A percentile compares a stretch with the other conserved stretches of the same genome.
Evolutionary conservation across 1,140 invertebrate species (phyloP).

Genomic region (Eupristina koningsbergeri): DNA sequence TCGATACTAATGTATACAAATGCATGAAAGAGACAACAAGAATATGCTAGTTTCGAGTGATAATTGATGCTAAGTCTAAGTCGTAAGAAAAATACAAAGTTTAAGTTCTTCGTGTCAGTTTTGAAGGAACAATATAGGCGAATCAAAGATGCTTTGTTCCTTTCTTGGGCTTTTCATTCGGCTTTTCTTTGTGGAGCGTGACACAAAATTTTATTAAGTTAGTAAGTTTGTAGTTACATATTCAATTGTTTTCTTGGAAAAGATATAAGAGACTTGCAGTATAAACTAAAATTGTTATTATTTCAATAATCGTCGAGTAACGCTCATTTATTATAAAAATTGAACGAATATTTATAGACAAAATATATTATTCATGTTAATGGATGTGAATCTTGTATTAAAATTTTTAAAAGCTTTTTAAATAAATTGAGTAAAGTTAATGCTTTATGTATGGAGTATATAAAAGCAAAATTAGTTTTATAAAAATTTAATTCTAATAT

Average conservation of each 20-base stretch:
- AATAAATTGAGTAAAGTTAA: too few relatives aligned
- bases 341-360: neutral
- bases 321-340: conserved; percentile 2
- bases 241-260: conserved; percentile 33
- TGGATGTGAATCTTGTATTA: too few relatives aligned
- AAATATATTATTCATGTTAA: too few relatives aligned
- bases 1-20: neutral
- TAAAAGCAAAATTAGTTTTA: too few relatives aligned
- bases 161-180: conserved; percentile 6
- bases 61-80: conserved; percentile 45
- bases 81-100: conserved; percentile 23
- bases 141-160: conserved; percentile 29
- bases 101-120: conserved; percentile 22
- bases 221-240: conserved; percentile 20
- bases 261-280: neutral
- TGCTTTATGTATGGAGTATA: too few relatives aligned
- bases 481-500: too few relatives aligned
- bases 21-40: neutral
- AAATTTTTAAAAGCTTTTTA: too few relatives aligned
- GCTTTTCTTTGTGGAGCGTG: conserved; percentile 20
- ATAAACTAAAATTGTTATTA: neutral
- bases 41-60: neutral
- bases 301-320: neutral
- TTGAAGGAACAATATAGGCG: conserved; percentile 7
- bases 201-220: conserved; percentile 31